Evolutionary conservation across 2,888 invertebrate genomes (phyloP).

Genomic region (Meteorus cinctellus): DNA sequence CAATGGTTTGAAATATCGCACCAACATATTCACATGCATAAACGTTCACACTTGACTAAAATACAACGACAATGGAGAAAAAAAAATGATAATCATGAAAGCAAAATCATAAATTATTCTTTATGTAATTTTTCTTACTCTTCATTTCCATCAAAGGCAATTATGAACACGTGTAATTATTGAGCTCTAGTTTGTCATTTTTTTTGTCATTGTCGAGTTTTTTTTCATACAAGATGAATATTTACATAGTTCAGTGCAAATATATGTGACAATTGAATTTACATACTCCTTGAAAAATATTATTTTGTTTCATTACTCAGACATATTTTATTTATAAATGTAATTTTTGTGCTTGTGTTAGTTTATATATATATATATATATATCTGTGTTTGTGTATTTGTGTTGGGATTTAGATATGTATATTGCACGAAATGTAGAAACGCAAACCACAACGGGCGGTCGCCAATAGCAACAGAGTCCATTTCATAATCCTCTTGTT

Average conservation of each 20-base stretch:
- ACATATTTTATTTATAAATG: not conserved
- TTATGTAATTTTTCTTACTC: not conserved
- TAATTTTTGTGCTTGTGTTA: slow-evolving; percentile 28
- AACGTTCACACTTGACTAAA: not conserved
- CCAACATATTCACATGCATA: slow-evolving; percentile 49
- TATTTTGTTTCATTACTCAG: slow-evolving; percentile 23
- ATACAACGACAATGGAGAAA: not conserved
- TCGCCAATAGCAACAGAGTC: slow-evolving; percentile 45
- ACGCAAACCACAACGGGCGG: not conserved
- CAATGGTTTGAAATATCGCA: slow-evolving; percentile 61
- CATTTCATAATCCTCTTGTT: slow-evolving; percentile 58
- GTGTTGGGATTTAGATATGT: not conserved
- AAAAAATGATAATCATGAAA: not conserved
- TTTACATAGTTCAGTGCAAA: slow-evolving; percentile 5
- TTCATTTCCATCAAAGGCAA: not conserved
- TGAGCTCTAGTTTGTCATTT: slow-evolving; percentile 30
- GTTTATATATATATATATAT: slow-evolving; percentile 27
- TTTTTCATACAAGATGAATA: slow-evolving; percentile 5
- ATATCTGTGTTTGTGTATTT: not conserved
- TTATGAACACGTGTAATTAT: not conserved
- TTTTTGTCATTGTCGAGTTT: slow-evolving; percentile 37
- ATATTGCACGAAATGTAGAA: slow-evolving; percentile 7
- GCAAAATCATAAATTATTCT: not conserved
- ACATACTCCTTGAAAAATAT: slow-evolving; percentile 21
- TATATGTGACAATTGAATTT: slow-evolving; percentile 27